Evolutionary conservation across 2,113 vertebrate genomes (phyloP), one percentile per base, ranked within the genome.

Genomic region (Cavia porcellus): DNA sequence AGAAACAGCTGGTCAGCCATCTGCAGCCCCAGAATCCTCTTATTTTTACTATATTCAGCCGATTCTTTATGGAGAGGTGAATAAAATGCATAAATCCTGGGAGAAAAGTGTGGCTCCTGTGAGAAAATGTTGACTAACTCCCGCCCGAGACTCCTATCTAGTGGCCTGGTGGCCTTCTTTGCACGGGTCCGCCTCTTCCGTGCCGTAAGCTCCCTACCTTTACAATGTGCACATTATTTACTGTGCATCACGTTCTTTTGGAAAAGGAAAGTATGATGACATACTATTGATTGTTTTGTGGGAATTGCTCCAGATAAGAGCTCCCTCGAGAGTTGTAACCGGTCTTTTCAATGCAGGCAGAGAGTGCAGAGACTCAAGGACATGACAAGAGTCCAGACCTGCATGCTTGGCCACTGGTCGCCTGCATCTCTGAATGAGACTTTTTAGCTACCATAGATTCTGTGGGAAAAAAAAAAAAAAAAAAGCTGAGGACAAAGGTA

Each of bases 1-100:
- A 98, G 94, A 97, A 97, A 98, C 98, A 98, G 98, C 98, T 98
- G 98, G 98, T 97, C 97, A 97, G 94, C 98, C 98, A 98, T 98
- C 98, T 98, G 98, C 96, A 94, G 97, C 89, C 96, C 90, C 83
- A 89, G 91, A 97, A 91, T 91, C 94, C 96, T 97, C 92, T 97
- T 91, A 91, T 96, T 98, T 98, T 98, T 96, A 96, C 94, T 98
- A 97, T 96, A 86, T 97, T 98, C 97, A 97, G 97, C 98, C 97
- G 97, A 97, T 98, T 97, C 96, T 98, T 97, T 97, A 89, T 97
- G 96, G 72, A 81, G 95, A 97, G 94, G 52, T 50, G 86, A 98
- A 89, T 93, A 89, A 91, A 79, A 97, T n/a, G 47, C 90, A 94
- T 94, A 90, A 97, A 87, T 97, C 94, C 96, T 85, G 68, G 89